phyloP scores from a whole-genome alignment of 37 sponge, comb jelly and placozoan genomes.

The Geodia barretti region DNA sequence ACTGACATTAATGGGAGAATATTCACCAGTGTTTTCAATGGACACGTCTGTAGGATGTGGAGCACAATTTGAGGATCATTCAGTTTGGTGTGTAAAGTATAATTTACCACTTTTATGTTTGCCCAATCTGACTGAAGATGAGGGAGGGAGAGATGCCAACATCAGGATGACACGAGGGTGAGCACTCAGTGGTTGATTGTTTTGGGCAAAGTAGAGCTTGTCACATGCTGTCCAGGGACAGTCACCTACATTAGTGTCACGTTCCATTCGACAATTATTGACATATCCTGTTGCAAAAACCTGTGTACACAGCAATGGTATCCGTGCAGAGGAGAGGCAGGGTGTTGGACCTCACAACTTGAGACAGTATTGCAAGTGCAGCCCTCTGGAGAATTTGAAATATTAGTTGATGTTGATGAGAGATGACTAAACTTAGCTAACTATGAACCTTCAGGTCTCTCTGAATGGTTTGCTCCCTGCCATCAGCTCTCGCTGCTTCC shows the following conservation, averaged over 20 bases:
- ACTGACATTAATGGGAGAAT: no score
- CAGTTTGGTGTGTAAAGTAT: neutral
- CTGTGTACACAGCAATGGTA: conserved; percentile 31
- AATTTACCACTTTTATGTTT: conserved; percentile 1
- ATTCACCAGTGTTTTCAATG: no score
- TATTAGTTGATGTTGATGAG: no score
- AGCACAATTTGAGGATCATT: neutral
- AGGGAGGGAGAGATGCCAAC: conserved; percentile 31
- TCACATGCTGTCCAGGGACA: conserved; percentile 24
- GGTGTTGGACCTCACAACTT: neutral
- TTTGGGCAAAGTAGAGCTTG: conserved; percentile 24
- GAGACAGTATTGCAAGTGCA: conserved; percentile 10
- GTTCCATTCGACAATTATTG: neutral
- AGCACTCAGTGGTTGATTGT: conserved; percentile 8
- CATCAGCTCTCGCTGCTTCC: neutral
- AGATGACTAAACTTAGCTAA: no score
- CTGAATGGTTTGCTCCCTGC: neutral
- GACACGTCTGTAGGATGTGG: neutral
- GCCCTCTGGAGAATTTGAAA: conserved; percentile 20
- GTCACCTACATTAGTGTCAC: conserved; percentile 1
- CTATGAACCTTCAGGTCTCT: conserved; percentile 13
- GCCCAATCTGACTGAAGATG: neutral
- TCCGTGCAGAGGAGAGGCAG: conserved; percentile 14
- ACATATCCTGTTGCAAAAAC: neutral
- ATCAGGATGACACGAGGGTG: conserved; percentile 42